Base-by-base conservation (phyloP, 2,113 vertebrate species). In the Cygnus atratus region DNA sequence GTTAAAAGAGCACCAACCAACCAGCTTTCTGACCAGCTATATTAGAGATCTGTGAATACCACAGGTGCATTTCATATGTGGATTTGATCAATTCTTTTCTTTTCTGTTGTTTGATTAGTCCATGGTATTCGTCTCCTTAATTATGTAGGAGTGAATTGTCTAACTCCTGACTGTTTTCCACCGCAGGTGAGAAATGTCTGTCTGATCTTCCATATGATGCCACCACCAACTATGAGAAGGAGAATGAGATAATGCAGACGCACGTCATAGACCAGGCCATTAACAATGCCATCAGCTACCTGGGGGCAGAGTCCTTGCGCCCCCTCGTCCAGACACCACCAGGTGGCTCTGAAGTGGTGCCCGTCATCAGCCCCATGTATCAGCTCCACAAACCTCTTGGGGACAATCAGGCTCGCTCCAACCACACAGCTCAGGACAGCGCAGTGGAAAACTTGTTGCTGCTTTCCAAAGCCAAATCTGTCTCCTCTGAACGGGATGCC, bases 211-310 rank as follows among this genome's bases (percentile, higher is more conserved):
- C 99, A 15, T 99, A 98, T 2, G 99, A 99, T 37, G 96, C 98
- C 65, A 97, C 98, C 44, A 48, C 98, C 54, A 98, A 93, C 95
- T 98, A 98, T 8, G 98, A 98, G 96, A 98, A 99, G 94, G 98
- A 98, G 72, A 98, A 98, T 0, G 99, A 99, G 63, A 97, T 99
- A 81, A 99, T 99, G 98, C 99, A 99, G 96, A 99, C 99, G 0
- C 99, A 99, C 2, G 99, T 99, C 86, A 99, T 99, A 24, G 99
- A 99, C 98, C 99, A 99, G 97, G 99, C 99, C 97, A 99, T 99
- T 97, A 99, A 99, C 97, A 99, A 99, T 0, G 99, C 99, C 96
- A 99, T 99, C 97, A 99, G 98, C 89, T 99, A 99, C 97, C 97
- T 99, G 87, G 99, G 99, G 35, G 99, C 99, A 1, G 99, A 99